Conservation (phyloP, 1,140 invertebrate species). For the Caenorhabditis elegans region DNA sequence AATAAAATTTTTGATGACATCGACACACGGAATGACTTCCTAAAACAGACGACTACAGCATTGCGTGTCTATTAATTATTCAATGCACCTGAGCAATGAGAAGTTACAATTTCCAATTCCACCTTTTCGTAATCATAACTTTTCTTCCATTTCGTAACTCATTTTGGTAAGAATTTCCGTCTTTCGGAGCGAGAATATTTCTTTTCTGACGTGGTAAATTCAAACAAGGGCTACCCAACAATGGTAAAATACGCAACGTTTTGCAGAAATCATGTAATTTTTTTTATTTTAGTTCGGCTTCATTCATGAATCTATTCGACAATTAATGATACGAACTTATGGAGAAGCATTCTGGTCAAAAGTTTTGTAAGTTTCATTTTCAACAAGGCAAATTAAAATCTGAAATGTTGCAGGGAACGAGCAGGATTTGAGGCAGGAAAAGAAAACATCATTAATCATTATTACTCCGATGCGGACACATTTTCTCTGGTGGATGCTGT, state of each 20-base stretch:
- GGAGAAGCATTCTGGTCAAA: slow-evolving; percentile 51
- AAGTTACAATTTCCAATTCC: not conserved
- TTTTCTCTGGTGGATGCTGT: slow-evolving; percentile 57
- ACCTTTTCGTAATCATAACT: not conserved
- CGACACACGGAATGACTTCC: not conserved
- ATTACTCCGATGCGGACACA: slow-evolving; percentile 59
- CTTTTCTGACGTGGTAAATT: not conserved
- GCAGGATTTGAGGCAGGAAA: slow-evolving; percentile 60
- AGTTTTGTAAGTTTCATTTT: slow-evolving; percentile 50
- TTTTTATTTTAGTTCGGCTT: slow-evolving; percentile 51
- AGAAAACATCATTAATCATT: slow-evolving; percentile 59
- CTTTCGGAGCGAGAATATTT: too few species aligned
- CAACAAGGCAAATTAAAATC: not conserved
- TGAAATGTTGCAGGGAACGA: slow-evolving; percentile 23
- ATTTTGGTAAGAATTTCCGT: too few species aligned
- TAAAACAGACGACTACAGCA: not conserved
- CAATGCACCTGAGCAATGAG: not conserved
- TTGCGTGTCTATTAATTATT: slow-evolving; percentile 13
- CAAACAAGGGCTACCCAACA: not conserved
- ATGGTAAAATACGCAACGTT: not conserved
- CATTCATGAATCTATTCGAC: slow-evolving; percentile 53
- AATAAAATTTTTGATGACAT: slow-evolving; percentile 25
- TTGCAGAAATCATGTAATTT: not conserved
- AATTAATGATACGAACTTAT: slow-evolving; percentile 44
- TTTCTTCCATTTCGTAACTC: not conserved